Percentiles rank a stretch among this genome's conserved stretches.
These are phyloP conservation scores for Andrena marginata DNA, from an alignment of 2,888 invertebrate genomes.

Conservation along the genomic window DNA sequence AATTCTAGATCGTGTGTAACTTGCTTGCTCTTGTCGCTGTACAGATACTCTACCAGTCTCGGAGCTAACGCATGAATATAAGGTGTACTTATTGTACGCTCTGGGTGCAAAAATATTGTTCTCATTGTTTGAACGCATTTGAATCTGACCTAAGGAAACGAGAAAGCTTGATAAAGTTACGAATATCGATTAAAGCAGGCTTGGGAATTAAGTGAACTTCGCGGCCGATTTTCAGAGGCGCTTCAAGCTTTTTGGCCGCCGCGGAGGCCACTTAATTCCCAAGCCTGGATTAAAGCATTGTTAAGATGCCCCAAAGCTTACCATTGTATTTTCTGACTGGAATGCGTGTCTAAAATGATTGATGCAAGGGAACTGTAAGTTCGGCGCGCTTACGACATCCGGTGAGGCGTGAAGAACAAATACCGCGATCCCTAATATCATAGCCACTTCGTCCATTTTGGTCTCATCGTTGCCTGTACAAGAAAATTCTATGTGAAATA, in stretches of 20 bases:
- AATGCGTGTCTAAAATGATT: conserved; percentile 96
- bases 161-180: conserved; percentile 1
- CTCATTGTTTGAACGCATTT: conserved; percentile 93
- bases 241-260: too few relatives aligned
- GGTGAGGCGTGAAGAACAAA: conserved; percentile 94
- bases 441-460: conserved; percentile 93
- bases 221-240: too few relatives aligned
- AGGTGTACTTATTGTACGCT: conserved; percentile 90
- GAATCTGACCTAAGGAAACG: conserved; percentile 87
- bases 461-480: conserved; percentile 88
- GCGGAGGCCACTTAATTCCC: too few relatives aligned
- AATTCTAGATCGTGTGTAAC: conserved; percentile 90
- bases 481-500: conserved; percentile 7
- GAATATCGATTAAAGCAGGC: conserved; percentile 16
- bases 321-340: conserved; percentile 88
- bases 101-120: conserved; percentile 91
- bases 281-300: conserved; percentile 1
- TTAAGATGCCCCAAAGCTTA: conserved; percentile 77
- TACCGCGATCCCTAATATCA: conserved; percentile 95
- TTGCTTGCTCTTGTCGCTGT: conserved; percentile 88
- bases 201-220: too few relatives aligned
- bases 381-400: conserved; percentile 91
- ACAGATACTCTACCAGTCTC: conserved; percentile 91
- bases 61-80: conserved; percentile 94
- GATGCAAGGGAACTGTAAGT: conserved; percentile 95